phyloP scores from a whole-genome alignment of 2,888 invertebrate species.

The Notodonta dromedarius region DNA sequence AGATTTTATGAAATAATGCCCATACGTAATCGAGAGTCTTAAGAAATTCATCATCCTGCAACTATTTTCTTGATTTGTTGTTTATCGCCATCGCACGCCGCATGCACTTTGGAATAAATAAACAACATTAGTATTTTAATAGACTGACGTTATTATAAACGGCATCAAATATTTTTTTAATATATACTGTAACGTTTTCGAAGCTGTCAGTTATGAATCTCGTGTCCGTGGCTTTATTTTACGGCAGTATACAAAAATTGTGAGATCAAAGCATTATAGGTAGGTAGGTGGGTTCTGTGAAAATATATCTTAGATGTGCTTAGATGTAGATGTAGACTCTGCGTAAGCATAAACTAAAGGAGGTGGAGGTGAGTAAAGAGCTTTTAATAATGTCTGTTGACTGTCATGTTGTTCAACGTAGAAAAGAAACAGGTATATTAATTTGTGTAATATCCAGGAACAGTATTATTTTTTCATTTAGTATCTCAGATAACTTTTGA shows the following conservation, averaged over 20 bases:
- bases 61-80: neutral
- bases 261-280: neutral
- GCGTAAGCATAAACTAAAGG: too few species aligned
- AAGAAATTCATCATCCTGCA: too few species aligned
- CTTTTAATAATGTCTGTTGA: too few species aligned
- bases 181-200: neutral
- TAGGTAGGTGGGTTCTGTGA: neutral
- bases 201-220: neutral
- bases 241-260: neutral
- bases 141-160: neutral
- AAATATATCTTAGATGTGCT: neutral
- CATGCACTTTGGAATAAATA: neutral
- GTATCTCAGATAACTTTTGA: too few species aligned
- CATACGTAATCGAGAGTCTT: too few species aligned
- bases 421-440: too few species aligned
- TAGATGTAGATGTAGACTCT: neutral
- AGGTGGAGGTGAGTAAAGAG: too few species aligned
- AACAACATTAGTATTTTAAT: neutral
- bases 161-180: neutral
- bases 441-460: too few species aligned
- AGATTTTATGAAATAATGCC: too few species aligned
- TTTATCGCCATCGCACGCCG: neutral
- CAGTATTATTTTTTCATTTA: too few species aligned
- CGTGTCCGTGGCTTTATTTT: slow-evolving; percentile 1
- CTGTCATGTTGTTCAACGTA: too few species aligned